Evolutionary conservation across 2,113 vertebrate genomes (phyloP).

Genomic region (Pygoscelis adeliae): DNA sequence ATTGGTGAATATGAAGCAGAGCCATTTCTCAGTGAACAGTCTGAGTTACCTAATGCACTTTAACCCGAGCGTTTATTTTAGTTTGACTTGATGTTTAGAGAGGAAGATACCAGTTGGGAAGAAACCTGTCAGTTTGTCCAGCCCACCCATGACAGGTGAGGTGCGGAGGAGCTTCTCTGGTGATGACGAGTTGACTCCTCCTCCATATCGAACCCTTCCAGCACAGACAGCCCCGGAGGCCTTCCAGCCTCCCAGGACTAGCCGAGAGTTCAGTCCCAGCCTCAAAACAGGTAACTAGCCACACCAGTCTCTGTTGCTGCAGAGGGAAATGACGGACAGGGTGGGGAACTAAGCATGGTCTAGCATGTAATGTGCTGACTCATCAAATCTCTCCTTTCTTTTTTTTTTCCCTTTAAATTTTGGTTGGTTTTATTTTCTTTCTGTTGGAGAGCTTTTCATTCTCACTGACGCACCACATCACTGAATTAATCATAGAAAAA

Average conservation of each 20-base stretch:
- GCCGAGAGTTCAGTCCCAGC: slow-evolving; percentile 83
- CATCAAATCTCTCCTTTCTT: slow-evolving; percentile 13
- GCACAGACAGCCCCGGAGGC: slow-evolving; percentile 81
- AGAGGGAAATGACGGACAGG: slow-evolving; percentile 43
- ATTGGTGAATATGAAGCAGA: neutral
- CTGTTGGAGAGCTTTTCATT: slow-evolving; percentile 47
- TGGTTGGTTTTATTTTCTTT: neutral
- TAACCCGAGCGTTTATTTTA: slow-evolving; percentile 79
- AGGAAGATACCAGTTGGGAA: slow-evolving; percentile 93
- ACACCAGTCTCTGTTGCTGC: slow-evolving; percentile 39
- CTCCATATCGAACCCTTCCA: slow-evolving; percentile 86
- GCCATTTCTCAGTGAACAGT: neutral
- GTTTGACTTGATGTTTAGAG: slow-evolving; percentile 96
- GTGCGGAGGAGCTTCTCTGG: slow-evolving; percentile 91
- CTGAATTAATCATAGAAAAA: slow-evolving; percentile 14
- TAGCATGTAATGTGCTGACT: slow-evolving; percentile 31
- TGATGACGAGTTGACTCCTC: slow-evolving; percentile 88
- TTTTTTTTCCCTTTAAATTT: neutral
- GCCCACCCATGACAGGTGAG: slow-evolving; percentile 81
- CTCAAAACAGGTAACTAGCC: slow-evolving; percentile 90
- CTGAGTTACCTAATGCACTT: slow-evolving; percentile 65
- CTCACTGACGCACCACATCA: slow-evolving; percentile 47
- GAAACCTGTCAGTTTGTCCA: slow-evolving; percentile 90
- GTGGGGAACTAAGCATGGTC: slow-evolving; percentile 40
- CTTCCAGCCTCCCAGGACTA: slow-evolving; percentile 82